phyloP scores from a whole-genome alignment of 2,888 invertebrate species.

The Acanthosepion lycidas region DNA sequence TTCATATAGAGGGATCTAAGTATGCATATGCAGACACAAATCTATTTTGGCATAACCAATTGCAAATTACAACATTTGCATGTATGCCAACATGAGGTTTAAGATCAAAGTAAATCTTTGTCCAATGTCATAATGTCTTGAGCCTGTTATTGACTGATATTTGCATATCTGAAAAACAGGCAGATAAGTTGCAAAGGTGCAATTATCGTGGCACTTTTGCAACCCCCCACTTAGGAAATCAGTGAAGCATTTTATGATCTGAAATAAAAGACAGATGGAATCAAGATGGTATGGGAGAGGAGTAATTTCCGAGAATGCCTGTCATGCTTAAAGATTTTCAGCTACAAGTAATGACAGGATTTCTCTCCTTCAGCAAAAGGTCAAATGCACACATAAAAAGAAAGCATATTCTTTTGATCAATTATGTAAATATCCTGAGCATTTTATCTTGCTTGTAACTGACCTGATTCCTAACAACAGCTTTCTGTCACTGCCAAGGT shows the following conservation, averaged over 20 bases:
- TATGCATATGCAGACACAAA: not conserved
- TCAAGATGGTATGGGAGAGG: not conserved
- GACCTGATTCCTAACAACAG: not conserved
- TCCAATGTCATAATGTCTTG: not conserved
- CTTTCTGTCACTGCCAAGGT: not conserved
- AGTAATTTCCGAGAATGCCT: not conserved
- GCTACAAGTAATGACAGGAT: not conserved
- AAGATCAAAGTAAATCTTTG: not conserved
- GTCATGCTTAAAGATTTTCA: not conserved
- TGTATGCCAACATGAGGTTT: not conserved
- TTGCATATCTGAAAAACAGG: not conserved
- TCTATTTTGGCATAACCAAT: not conserved
- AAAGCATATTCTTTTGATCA: not conserved
- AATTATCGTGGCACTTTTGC: not conserved
- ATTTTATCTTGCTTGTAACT: not conserved
- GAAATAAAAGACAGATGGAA: not conserved
- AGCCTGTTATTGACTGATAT: slow-evolving; percentile 20
- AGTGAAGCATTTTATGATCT: not conserved
- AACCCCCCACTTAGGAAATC: not conserved
- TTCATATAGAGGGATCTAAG: not conserved
- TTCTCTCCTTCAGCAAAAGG: not conserved
- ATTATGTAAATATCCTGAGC: not conserved
- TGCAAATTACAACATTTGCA: not conserved
- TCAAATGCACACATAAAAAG: not conserved
- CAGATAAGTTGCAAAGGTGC: not conserved